Conservation (phyloP, 1,140 invertebrate genomes). For the Temnothorax curvispinosus region DNA sequence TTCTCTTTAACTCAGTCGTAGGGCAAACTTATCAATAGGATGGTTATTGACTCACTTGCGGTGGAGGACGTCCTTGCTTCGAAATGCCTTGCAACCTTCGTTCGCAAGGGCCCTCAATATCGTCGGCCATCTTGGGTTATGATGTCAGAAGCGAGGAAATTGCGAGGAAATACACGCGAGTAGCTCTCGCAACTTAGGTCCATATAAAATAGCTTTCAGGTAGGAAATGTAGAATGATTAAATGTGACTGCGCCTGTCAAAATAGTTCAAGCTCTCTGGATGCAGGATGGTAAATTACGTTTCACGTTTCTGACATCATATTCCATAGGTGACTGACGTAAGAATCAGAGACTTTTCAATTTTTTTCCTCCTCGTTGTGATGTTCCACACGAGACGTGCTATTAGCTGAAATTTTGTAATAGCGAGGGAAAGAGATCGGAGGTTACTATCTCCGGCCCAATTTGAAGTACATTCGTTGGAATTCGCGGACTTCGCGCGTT, state of each 20-base stretch:
- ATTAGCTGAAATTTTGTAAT: slow-evolving; percentile 29
- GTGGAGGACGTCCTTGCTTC: neutral
- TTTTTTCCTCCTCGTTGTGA: neutral
- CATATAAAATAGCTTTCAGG: slow-evolving; percentile 20
- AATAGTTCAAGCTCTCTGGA: slow-evolving; percentile 14
- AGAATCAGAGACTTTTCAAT: neutral
- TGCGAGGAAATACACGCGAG: slow-evolving; percentile 54
- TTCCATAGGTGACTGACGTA: slow-evolving; percentile 6
- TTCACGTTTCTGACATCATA: slow-evolving; percentile 24
- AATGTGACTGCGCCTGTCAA: slow-evolving; percentile 47
- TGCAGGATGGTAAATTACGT: slow-evolving; percentile 32
- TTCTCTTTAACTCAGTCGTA: slow-evolving; percentile 18
- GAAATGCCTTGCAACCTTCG: slow-evolving; percentile 33
- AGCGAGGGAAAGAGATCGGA: slow-evolving; percentile 3
- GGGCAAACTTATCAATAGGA: slow-evolving; percentile 37
- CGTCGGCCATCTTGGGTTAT: slow-evolving; percentile 41
- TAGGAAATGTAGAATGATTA: slow-evolving; percentile 37
- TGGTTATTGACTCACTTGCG: slow-evolving; percentile 37
- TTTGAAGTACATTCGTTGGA: slow-evolving; percentile 35
- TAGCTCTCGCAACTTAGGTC: slow-evolving; percentile 35
- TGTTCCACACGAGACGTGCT: neutral
- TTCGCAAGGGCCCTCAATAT: slow-evolving; percentile 36
- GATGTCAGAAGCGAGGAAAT: slow-evolving; percentile 51
- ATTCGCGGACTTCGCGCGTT: slow-evolving; percentile 39
- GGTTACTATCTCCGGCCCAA: slow-evolving; percentile 2